phyloP scores from a whole-genome alignment of 2,113 vertebrate species.

The Oreochromis niloticus region DNA sequence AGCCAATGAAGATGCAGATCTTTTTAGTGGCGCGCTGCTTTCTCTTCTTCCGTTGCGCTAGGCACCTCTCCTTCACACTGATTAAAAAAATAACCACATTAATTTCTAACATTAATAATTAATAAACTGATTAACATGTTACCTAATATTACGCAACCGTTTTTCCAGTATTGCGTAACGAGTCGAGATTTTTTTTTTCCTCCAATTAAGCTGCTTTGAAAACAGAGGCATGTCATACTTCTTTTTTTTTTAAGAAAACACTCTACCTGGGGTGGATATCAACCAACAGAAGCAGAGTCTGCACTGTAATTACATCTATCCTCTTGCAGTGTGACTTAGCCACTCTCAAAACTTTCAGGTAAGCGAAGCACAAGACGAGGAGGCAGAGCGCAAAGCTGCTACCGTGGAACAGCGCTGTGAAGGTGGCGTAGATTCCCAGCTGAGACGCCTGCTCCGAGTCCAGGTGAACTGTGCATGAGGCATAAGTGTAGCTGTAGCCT shows the following conservation, averaged over 20 bases:
- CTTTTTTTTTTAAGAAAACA: not conserved
- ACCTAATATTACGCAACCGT: not conserved
- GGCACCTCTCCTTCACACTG: constrained; percentile 78
- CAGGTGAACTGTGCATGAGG: constrained; percentile 75
- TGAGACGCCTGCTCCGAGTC: constrained; percentile 25
- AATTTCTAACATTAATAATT: not conserved
- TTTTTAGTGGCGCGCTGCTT: constrained; percentile 74
- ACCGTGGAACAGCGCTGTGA: constrained; percentile 74
- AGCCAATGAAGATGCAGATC: constrained; percentile 79
- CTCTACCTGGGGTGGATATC: constrained; percentile 79
- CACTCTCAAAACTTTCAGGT: constrained; percentile 75
- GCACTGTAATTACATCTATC: constrained; percentile 77
- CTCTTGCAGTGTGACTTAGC: constrained; percentile 78
- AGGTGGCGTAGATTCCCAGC: constrained; percentile 67
- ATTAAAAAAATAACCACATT: not conserved
- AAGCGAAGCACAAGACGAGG: constrained; percentile 74
- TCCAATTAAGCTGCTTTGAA: not conserved
- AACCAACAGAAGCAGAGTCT: constrained; percentile 76
- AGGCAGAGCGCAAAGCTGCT: constrained; percentile 75
- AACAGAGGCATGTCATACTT: not conserved
- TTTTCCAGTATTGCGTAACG: not conserved
- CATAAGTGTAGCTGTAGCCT: constrained; percentile 73
- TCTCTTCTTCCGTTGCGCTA: constrained; percentile 75
- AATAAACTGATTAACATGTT: not conserved
- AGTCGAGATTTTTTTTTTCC: not conserved